These are phyloP conservation scores for Xylocopa sonorina DNA, from an alignment of 1,140 invertebrate species.

Conservation along the genomic window DNA sequence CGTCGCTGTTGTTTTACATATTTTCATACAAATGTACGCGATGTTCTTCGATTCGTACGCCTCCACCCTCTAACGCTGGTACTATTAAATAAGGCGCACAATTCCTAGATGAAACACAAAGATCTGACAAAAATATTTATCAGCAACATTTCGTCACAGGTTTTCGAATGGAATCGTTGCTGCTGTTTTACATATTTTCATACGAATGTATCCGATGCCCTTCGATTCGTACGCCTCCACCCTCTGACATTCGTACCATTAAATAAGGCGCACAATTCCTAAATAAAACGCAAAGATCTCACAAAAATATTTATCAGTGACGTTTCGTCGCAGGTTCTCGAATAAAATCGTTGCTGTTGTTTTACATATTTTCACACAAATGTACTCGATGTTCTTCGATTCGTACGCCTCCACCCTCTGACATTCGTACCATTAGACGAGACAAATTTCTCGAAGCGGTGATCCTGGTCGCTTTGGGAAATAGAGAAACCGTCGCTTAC, in stretches of 20 bases:
- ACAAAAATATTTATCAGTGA: background rate
- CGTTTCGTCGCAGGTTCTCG: background rate
- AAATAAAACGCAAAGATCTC: background rate
- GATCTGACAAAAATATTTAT: background rate
- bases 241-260: background rate
- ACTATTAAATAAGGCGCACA: too few species aligned
- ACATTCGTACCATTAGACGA: background rate
- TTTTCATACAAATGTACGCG: too few species aligned
- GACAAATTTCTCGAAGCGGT: background rate
- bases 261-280: background rate
- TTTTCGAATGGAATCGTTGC: too few species aligned
- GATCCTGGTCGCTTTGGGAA: too few species aligned
- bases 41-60: too few species aligned
- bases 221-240: background rate
- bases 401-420: background rate
- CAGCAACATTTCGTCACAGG: background rate
- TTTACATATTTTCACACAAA: background rate
- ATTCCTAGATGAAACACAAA: too few species aligned
- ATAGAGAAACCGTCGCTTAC: too few species aligned
- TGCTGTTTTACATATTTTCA: background rate
- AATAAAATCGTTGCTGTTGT: too few species aligned
- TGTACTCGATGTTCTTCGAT: background rate
- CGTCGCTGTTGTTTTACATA: too few species aligned
- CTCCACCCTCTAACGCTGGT: too few species aligned
- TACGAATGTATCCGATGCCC: background rate